These are phyloP conservation scores for Parazoanthus atlanticus DNA, from an alignment of 92 coral and sea anemone species.

Conservation along the genomic window DNA sequence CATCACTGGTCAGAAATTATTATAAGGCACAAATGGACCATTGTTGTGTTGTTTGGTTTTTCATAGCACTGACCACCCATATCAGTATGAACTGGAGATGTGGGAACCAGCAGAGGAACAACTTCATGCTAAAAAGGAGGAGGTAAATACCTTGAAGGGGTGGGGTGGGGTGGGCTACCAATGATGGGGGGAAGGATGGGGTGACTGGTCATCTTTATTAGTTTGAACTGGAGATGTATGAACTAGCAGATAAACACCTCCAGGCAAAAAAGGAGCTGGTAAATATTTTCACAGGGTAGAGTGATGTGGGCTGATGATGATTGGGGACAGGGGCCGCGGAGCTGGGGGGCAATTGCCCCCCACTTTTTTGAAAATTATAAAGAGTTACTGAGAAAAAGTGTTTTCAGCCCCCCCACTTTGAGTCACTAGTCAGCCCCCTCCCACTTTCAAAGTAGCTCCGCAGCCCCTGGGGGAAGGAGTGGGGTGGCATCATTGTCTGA, in stretches of 20 bases:
- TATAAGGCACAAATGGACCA: too few species aligned
- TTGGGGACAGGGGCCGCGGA: too few species aligned
- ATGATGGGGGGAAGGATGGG: background rate
- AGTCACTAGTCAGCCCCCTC: too few species aligned
- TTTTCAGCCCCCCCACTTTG: too few species aligned
- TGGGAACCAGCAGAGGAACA: constrained; percentile 77
- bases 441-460: too few species aligned
- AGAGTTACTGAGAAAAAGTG: too few species aligned
- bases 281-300: background rate
- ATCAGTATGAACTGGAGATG: constrained; percentile 79
- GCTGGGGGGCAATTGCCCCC: too few species aligned
- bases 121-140: constrained; percentile 59
- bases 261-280: constrained; percentile 45
- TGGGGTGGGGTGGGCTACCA: background rate
- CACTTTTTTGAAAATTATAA: too few species aligned
- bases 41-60: background rate
- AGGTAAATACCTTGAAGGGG: constrained; percentile 27
- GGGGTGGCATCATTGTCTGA: constrained; percentile 68
- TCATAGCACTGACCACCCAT: constrained; percentile 84
- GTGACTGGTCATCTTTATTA: constrained; percentile 71
- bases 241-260: background rate
- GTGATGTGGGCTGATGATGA: background rate
- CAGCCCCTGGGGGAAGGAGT: too few species aligned
- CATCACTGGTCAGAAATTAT: too few species aligned
- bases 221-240: constrained; percentile 40